phyloP scores from a whole-genome alignment of 2,797 vertebrate genomes.

The Ctenochaetus hawaiiensis region DNA sequence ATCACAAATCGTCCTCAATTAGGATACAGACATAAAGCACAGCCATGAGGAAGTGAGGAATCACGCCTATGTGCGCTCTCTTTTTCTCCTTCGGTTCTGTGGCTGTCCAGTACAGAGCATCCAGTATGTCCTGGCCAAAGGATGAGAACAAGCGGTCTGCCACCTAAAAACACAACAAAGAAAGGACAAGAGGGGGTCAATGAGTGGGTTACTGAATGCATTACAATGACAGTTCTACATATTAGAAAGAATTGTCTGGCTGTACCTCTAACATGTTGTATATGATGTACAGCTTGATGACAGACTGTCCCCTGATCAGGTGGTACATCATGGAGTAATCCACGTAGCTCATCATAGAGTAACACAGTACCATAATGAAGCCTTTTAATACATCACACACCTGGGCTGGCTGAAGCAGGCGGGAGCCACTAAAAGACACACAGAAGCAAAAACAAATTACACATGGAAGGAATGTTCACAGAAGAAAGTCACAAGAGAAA shows the following conservation, averaged over 20 bases:
- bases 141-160: constrained; percentile 97
- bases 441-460: constrained; percentile 9
- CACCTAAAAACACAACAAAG: constrained; percentile 83
- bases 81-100: constrained; percentile 96
- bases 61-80: constrained; percentile 94
- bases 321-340: constrained; percentile 99
- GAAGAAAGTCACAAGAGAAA: neutral
- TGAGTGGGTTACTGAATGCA: neutral
- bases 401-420: constrained; percentile 95
- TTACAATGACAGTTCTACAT: neutral
- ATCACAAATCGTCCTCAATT: neutral
- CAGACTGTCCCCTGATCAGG: constrained; percentile 95
- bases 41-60: constrained; percentile 97
- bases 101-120: constrained; percentile 97
- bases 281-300: constrained; percentile 99
- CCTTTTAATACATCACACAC: constrained; percentile 91
- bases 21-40: constrained; percentile 99
- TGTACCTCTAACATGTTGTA: constrained; percentile 99
- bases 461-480: neutral
- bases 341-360: constrained; percentile 97
- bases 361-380: constrained; percentile 93
- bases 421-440: constrained; percentile 85
- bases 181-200: neutral
- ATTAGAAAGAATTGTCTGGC: neutral
- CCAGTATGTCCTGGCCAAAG: constrained; percentile 97